These are phyloP conservation scores for Anoplolepis gracilipes DNA, from an alignment of 1,140 invertebrate genomes.

Conservation along the genomic window DNA sequence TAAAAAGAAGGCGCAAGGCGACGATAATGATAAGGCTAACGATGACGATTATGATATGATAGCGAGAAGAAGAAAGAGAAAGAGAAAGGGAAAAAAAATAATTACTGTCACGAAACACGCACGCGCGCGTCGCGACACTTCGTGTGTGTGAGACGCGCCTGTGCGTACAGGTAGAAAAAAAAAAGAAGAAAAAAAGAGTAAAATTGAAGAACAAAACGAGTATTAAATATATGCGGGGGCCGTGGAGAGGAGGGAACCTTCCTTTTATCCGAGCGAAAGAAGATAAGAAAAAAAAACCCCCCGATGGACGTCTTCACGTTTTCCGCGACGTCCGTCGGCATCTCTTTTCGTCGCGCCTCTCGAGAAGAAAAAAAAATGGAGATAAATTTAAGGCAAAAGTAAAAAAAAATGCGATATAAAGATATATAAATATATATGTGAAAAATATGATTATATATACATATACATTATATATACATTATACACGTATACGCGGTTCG, in stretches of 20 bases:
- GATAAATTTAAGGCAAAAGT: slow-evolving; percentile 70
- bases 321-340: slow-evolving; percentile 48
- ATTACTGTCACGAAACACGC: slow-evolving; percentile 76
- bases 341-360: slow-evolving; percentile 58
- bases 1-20: slow-evolving; percentile 18
- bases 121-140: slow-evolving; percentile 67
- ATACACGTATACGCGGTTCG: slow-evolving; percentile 63
- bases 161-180: slow-evolving; percentile 71
- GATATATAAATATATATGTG: slow-evolving; percentile 58
- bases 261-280: slow-evolving; percentile 74
- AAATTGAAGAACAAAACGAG: slow-evolving; percentile 79
- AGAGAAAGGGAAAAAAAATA: slow-evolving; percentile 56
- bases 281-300: slow-evolving; percentile 19
- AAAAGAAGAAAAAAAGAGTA: slow-evolving; percentile 61
- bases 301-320: slow-evolving; percentile 18
- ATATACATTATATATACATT: slow-evolving; percentile 58
- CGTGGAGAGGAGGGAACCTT: slow-evolving; percentile 85
- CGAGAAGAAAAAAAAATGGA: slow-evolving; percentile 48
- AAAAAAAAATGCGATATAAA: slow-evolving; percentile 66
- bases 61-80: slow-evolving; percentile 38
- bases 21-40: slow-evolving; percentile 14
- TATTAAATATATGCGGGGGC: slow-evolving; percentile 86
- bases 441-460: slow-evolving; percentile 59
- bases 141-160: slow-evolving; percentile 65
- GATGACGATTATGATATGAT: slow-evolving; percentile 27